Evolutionary conservation across 1,140 invertebrate species (phyloP), one percentile per base, ranked within the genome.

Genomic region (Bombus terrestris): DNA sequence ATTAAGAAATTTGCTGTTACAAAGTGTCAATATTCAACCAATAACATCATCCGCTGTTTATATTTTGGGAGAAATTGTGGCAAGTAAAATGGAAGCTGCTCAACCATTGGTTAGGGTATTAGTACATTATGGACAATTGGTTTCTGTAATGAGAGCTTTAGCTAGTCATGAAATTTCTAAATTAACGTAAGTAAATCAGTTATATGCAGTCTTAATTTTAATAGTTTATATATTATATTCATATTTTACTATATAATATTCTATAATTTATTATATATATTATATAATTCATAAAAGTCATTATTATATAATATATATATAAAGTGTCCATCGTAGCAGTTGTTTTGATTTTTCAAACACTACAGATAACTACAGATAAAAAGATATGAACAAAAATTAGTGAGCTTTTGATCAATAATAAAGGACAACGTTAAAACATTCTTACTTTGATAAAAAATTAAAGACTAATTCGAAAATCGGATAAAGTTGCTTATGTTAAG

Each of bases 141-240:
- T 98, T 76, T 97, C 97, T 66, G 97, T 98, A 77, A 97, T 98
- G 85, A 96, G 96, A 92, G 96, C 97, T 53, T 95, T 99, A 79
- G 98, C 98, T 57, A 96, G 97, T 93, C 97, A 97, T 89, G 98
- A 99, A 96, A 98, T 98, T 93, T 98, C 98, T 37, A 97, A 97
- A 94, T 96, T 98, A 81, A 98, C 97, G 97, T 98, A 94, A 97
- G 97, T 97, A 86, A 62, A 79, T 47, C 47, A 8, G 18, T 53
- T 53, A 53, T 22, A 71, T 47, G 10, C 76, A 57, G 18, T 62
- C 81, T 76, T 43, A 77, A 59, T 28, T 79, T 15, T 28, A 28
- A 35, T 28, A 43, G 13, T 43, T 18, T 22, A 37, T 68, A 22
- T 35, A 35, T 9, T 18, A 53, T 53, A 53, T 53, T 53, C 47